Base-by-base conservation (phyloP, 2,113 vertebrate species). In the Zeus faber region DNA sequence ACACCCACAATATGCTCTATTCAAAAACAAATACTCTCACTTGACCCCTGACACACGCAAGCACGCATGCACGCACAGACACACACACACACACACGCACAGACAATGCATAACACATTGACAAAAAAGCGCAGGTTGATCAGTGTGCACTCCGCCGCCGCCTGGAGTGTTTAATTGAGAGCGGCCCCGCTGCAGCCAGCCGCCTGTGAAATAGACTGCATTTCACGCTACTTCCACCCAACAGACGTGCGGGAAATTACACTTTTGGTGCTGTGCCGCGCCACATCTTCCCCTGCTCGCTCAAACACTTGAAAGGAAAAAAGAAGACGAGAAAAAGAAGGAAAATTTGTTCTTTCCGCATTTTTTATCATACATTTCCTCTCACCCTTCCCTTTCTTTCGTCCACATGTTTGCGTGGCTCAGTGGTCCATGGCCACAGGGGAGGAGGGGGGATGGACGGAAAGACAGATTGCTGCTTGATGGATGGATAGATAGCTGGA, bases 141-240 rank as follows among this genome's bases (percentile, higher is more conserved):
- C 66, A 58, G 48, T 33, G 53, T 16, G 23, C 5, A 47, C 33
- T 41, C 50, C n/a, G 2, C 54, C 31, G 48, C 47, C 56, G 53
- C 62, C 18, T 70, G 55, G 57, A 74, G 49, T 62, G 49, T 67
- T 71, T 81, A 78, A 81, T 74, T 78, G 70, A 72, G 69, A 83
- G 61, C 47, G 60, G 66, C n/a, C 56, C 54, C 22, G 17, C 68
- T 65, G 66, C 66, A 59, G 41, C 54, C 65, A 77, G 49, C 48
- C 3, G 70, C 67, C 60, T 84, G 72, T 81, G 68, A 81, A 81
- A 84, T 81, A 54, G 66, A 57, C 56, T 75, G 27, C 40, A 76
- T 79, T 77, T 79, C 58, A 73, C 21, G 50, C 54, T 49, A 48
- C 70, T 76, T 74, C 65, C 68, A 23, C 57, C 40, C n/a, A 3